These are phyloP conservation scores for Tinea semifulvella DNA, from an alignment of 2,888 invertebrate genomes.

Conservation along the genomic window DNA sequence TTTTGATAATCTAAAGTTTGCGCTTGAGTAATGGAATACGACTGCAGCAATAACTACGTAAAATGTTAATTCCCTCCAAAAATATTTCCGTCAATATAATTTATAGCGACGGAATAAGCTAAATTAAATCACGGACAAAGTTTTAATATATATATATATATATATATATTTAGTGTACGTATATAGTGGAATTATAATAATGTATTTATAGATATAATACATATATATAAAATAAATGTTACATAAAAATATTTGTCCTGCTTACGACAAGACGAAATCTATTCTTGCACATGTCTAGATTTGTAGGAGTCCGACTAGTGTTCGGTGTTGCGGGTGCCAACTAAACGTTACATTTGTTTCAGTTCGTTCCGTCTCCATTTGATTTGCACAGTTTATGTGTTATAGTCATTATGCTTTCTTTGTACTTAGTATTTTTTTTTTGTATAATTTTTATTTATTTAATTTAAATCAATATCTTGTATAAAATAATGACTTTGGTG, in stretches of 20 bases:
- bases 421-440: slow-evolving; percentile 47
- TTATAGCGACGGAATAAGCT: no score
- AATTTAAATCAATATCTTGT: slow-evolving; percentile 30
- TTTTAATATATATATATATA: no score
- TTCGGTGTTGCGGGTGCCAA: slow-evolving; percentile 21
- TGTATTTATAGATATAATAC: no score
- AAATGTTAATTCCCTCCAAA: slow-evolving; percentile 5
- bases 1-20: no score
- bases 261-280: neutral
- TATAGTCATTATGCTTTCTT: slow-evolving; percentile 46
- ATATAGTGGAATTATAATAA: neutral
- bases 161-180: no score
- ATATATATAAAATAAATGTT: no score
- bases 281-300: slow-evolving; percentile 2
- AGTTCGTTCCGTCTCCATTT: neutral
- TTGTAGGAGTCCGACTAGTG: slow-evolving; percentile 35
- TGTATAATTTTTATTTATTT: slow-evolving; percentile 9
- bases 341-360: no score
- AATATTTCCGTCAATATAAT: no score
- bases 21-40: no score
- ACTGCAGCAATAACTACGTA: neutral
- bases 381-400: neutral
- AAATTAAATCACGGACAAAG: no score
- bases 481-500: slow-evolving; percentile 64
- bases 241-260: no score